These are phyloP conservation scores for Tamias sibiricus DNA, from an alignment of 2,113 vertebrate species.

Conservation along the genomic window DNA sequence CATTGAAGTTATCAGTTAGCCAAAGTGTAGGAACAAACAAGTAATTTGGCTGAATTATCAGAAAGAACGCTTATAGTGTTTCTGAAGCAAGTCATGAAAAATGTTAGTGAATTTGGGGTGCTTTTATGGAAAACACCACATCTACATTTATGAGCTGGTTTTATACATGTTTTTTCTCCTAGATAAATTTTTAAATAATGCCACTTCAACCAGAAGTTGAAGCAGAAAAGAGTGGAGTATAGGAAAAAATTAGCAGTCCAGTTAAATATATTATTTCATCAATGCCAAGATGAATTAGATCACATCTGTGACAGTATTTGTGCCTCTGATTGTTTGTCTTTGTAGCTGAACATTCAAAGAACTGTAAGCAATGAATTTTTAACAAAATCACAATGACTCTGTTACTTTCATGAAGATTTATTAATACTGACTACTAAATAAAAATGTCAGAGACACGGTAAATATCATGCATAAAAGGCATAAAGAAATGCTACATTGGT, in stretches of 20 bases:
- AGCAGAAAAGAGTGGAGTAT: neutral
- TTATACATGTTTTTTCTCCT: neutral
- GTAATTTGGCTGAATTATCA: neutral
- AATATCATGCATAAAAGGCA: conserved; percentile 76
- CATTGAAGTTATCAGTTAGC: neutral
- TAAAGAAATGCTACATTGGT: conserved; percentile 66
- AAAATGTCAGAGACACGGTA: conserved; percentile 78
- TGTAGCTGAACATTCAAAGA: conserved; percentile 48
- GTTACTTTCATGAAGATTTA: conserved; percentile 75
- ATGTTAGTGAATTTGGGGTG: neutral
- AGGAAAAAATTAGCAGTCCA: conserved; percentile 9
- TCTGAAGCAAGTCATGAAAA: neutral
- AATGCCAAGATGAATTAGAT: conserved; percentile 25
- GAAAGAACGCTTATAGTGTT: neutral
- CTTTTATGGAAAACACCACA: neutral
- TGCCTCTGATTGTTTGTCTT: conserved; percentile 48
- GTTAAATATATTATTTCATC: conserved; percentile 38
- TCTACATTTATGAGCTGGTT: neutral
- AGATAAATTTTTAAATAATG: neutral
- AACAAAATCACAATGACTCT: conserved; percentile 73
- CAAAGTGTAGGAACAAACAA: neutral
- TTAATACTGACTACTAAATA: conserved; percentile 78
- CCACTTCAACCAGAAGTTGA: neutral
- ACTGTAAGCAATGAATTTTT: conserved; percentile 72
- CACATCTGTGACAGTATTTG: neutral